These are phyloP conservation scores for Anagyrus pseudococci DNA, from an alignment of 2,888 invertebrate species.

Conservation along the genomic window DNA sequence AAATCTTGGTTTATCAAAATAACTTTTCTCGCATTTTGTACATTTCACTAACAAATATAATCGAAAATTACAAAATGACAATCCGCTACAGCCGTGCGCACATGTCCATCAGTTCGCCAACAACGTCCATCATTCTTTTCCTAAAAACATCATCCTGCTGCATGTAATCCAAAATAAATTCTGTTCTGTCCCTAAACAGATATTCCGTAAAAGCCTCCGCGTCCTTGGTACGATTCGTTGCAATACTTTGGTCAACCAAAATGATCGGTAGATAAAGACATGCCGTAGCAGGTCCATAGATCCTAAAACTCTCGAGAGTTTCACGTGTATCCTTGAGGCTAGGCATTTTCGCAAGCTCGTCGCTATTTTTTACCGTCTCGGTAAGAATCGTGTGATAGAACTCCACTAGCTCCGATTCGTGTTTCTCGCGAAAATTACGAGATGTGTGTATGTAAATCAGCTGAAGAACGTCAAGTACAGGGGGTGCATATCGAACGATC, in stretches of 20 bases:
- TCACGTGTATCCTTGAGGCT: slow-evolving; percentile 47
- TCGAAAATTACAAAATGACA: too few relatives aligned
- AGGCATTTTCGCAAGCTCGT: slow-evolving; percentile 53
- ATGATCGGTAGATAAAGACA: slow-evolving; percentile 48
- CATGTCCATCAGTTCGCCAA: too few relatives aligned
- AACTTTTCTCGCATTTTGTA: too few relatives aligned
- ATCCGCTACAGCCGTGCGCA: too few relatives aligned
- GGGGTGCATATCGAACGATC: slow-evolving; percentile 64
- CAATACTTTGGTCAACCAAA: slow-evolving; percentile 44
- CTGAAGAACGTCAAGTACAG: slow-evolving; percentile 38
- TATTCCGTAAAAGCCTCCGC: background rate
- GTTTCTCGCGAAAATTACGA: slow-evolving; percentile 29
- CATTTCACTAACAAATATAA: too few relatives aligned
- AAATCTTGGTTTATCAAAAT: too few relatives aligned
- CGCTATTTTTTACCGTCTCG: slow-evolving; percentile 29
- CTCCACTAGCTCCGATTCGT: slow-evolving; percentile 38
- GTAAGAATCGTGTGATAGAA: slow-evolving; percentile 32
- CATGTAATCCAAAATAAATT: background rate
- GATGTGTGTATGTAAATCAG: slow-evolving; percentile 39
- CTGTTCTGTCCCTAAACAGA: too few relatives aligned
- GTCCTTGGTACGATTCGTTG: slow-evolving; percentile 23
- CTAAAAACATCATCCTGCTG: background rate
- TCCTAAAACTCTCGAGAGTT: slow-evolving; percentile 50
- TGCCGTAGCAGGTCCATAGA: slow-evolving; percentile 48
- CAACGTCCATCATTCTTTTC: too few relatives aligned